Conservation (phyloP, 2,797 vertebrate species). For the Cossypha niveicapilla region DNA sequence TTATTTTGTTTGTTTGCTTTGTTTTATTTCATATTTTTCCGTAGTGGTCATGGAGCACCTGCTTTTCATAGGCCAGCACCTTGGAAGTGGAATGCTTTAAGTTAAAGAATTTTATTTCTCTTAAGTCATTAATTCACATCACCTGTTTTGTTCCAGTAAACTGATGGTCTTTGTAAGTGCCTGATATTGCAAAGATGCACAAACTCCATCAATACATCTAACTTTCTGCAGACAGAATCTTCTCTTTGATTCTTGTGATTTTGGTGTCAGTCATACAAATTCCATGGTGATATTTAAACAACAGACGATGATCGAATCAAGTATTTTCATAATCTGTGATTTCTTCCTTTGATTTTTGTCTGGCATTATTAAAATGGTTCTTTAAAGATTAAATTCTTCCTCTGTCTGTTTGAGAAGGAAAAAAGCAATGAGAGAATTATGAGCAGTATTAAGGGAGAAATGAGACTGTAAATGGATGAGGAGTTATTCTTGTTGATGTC, state of each 20-base stretch:
- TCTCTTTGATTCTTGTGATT: background rate
- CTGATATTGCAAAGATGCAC: background rate
- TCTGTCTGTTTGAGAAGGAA: background rate
- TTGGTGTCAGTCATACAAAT: background rate
- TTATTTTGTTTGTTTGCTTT: background rate
- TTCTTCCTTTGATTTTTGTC: background rate
- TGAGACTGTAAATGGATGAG: background rate
- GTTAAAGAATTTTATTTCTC: background rate
- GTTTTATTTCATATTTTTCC: fast-evolving
- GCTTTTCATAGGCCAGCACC: background rate
- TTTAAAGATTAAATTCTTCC: background rate
- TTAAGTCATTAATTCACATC: background rate
- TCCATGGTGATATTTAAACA: background rate
- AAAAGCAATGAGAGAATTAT: background rate
- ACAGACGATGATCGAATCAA: background rate
- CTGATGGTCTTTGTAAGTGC: background rate
- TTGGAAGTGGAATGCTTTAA: background rate
- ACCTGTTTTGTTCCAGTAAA: background rate
- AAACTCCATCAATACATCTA: background rate
- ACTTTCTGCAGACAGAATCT: background rate
- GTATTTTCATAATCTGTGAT: background rate
- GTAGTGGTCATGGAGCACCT: background rate
- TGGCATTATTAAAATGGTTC: background rate
- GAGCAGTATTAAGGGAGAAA: background rate
- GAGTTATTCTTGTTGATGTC: background rate